phyloP scores from a whole-genome alignment of 2,113 vertebrate species.

The Alaudala cheleensis region DNA sequence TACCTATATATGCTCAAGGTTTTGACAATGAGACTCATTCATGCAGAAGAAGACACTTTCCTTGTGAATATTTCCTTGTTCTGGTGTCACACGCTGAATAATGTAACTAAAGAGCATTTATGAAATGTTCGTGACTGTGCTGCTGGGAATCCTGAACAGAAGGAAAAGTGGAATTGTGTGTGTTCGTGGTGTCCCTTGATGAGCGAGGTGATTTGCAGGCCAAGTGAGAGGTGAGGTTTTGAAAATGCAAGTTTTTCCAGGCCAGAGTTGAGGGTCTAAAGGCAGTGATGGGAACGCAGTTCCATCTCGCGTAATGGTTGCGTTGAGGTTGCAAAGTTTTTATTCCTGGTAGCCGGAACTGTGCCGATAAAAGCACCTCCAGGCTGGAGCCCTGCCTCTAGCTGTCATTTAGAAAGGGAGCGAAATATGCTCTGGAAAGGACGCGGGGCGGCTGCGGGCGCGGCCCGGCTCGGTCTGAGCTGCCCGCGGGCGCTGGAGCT shows the following conservation, averaged over 20 bases:
- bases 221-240: neutral
- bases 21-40: slow-evolving; percentile 48
- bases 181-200: neutral
- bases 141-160: neutral
- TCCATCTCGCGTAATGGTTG: neutral
- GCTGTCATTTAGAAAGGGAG: neutral
- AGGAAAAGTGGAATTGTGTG: neutral
- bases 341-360: neutral
- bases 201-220: neutral
- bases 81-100: neutral
- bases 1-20: neutral
- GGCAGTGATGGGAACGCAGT: accelerated
- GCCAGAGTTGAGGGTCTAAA: neutral
- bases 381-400: neutral
- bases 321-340: neutral
- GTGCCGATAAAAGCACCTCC: neutral
- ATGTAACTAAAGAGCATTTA: neutral
- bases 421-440: neutral
- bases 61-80: slow-evolving; percentile 31
- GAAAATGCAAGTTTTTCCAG: neutral
- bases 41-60: slow-evolving; percentile 38
- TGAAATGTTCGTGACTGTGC: neutral
- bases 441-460: neutral
- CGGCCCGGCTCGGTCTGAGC: neutral
- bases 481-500: neutral